Evolutionary conservation across 2,888 invertebrate genomes (phyloP).

Genomic region (Orthosia gracilis): DNA sequence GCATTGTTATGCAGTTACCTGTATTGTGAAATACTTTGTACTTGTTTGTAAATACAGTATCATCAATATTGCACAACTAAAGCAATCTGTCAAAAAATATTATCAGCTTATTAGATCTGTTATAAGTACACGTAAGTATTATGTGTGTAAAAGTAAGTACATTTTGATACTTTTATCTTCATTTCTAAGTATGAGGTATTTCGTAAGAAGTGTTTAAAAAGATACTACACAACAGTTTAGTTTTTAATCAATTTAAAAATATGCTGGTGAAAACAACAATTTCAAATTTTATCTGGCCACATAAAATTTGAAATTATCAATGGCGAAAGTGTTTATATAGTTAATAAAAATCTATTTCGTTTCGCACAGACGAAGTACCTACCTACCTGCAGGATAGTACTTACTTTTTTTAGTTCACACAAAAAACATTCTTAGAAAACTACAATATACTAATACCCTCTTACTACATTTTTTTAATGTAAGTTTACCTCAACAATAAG

Average conservation of each 20-base stretch:
- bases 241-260: neutral
- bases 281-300: neutral
- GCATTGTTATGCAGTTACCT: conserved; percentile 13
- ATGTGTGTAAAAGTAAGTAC: neutral
- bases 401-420: conserved; percentile 2
- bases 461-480: neutral
- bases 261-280: neutral
- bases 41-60: conserved; percentile 45
- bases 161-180: conserved; percentile 14
- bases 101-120: neutral
- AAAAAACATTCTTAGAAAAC: conserved; percentile 5
- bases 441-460: conserved; percentile 15
- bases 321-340: neutral
- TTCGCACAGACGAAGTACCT: neutral
- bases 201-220: neutral
- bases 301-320: neutral
- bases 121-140: conserved; percentile 20
- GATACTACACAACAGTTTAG: neutral
- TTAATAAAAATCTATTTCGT: conserved; percentile 4
- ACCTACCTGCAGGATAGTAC: conserved; percentile 15
- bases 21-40: conserved; percentile 30
- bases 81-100: conserved; percentile 40
- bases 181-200: neutral
- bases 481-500: conserved; percentile 55
- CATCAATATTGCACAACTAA: conserved; percentile 62